Base-by-base conservation (phyloP, 2,113 vertebrate species). In the Tachysurus fulvidraco region DNA sequence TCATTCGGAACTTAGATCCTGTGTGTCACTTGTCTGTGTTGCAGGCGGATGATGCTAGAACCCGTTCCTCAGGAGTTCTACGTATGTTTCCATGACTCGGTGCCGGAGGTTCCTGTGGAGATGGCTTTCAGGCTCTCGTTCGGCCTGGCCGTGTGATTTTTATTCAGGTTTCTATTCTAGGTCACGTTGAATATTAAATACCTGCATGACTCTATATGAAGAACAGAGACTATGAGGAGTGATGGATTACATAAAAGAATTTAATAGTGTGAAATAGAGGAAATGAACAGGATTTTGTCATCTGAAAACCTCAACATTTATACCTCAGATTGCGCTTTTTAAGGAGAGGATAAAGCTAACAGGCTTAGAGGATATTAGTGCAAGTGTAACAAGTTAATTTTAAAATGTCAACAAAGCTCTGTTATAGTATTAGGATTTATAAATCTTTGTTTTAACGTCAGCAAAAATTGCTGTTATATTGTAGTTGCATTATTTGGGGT, bases 61-160 rank as follows among this genome's bases (percentile, higher is more conserved):
- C n/a, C n/a, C n/a, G n/a, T n/a, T n/a, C n/a, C n/a, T n/a, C n/a
- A n/a, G n/a, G n/a, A n/a, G n/a, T n/a, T n/a, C n/a, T n/a, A 99
- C 0, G 97, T 99, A 65, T 99, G 98, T 89, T 99, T 99, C 90
- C 98, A 99, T 44, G 97, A 99, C 90, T 99, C 98, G 0, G 97
- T 99, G 85, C 93, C 97, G 0, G 98, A 98, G 87, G 93, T 98
- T 90, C 96, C 96, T 0, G 94, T 98, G 41, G 98, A 99, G 92
- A 94, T 99, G 95, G 98, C 98, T 84, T 99, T 99, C 92, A 97
- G 96, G 54, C 92, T 99, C 30, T 98, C 96, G 65, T 99, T 98
- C 0, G 97, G 97, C 46, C 93, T 99, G 91, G 94, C 94, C 55
- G 81, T 96, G 5, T 99, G 92, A 95, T 54, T n/a, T 81, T 54